Base-by-base conservation (phyloP, 2,113 vertebrate genomes). In the Anoura caudifer region DNA sequence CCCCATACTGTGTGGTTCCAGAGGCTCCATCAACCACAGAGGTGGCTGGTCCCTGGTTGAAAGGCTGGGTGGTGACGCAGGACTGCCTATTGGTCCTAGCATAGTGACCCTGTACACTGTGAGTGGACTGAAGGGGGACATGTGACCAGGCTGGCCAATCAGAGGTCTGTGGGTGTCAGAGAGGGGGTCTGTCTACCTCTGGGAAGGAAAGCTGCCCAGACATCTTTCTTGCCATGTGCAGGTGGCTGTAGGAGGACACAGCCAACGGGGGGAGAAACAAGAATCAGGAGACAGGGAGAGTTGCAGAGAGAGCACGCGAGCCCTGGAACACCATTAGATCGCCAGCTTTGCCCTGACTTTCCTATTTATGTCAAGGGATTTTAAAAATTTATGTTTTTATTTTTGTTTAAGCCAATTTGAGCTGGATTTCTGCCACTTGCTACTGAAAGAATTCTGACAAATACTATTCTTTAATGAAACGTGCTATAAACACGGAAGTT, bases 331-430 rank as follows among this genome's bases (percentile, higher is more conserved):
- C 20, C 36, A n/a, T 2, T 28, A 33, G 47, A 17, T 26, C 22
- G 10, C 54, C 56, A 31, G 85, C n/a, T 67, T 69, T 63, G 12
- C 33, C 47, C n/a, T 93, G 77, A 80, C 45, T 95, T 80, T 84
- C 76, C 50, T 70, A 33, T 80, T 41, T 33, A 47, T 75, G 54
- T 79, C 77, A 45, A 6, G 50, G 33, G 14, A 43, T 63, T 95
- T 87, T 89, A 85, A 36, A 36, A 20, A 69, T 36, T n/a, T 67
- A n/a, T 43, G 19, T 47, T 14, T 56, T 70, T 87, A 43, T 87
- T 91, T 95, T 88, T 85, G 43, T 76, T 85, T 85, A 73, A 88
- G 67, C 72, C 50, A n/a, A 17, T 76, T 56, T 88, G 90, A 88
- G 79, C 77, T 95, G 82, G 77, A 69, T 92, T 90, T 92, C 86